Conservation (phyloP, 2,888 invertebrate species). For the Stomorhina lunata region DNA sequence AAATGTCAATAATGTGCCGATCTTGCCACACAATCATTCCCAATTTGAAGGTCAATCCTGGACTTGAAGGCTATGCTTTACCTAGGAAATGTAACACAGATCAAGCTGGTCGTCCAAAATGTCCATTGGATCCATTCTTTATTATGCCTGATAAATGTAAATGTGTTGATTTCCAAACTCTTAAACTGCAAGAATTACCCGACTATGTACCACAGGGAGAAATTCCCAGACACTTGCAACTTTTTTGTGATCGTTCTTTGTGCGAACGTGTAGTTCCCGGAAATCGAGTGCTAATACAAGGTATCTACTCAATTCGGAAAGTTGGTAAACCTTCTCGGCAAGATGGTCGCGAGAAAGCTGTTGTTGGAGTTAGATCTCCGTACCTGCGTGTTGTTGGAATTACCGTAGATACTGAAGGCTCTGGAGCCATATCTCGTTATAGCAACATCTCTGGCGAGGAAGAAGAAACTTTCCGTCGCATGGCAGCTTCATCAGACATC, state of each 20-base stretch:
- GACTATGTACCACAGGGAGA: constrained; percentile 96
- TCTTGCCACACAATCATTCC: constrained; percentile 94
- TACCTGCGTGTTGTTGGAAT: constrained; percentile 97
- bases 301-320: constrained; percentile 98
- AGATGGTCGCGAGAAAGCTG: constrained; percentile 87
- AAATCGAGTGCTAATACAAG: constrained; percentile 94
- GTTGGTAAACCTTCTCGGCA: constrained; percentile 83
- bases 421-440: constrained; percentile 83
- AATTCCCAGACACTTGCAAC: constrained; percentile 96
- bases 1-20: constrained; percentile 96
- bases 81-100: constrained; percentile 98
- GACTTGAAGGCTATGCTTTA: constrained; percentile 96
- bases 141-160: constrained; percentile 98
- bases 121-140: constrained; percentile 98
- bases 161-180: constrained; percentile 98
- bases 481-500: constrained; percentile 91
- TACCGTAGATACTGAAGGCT: constrained; percentile 89
- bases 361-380: constrained; percentile 95
- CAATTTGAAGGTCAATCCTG: constrained; percentile 94
- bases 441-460: constrained; percentile 84
- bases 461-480: constrained; percentile 83
- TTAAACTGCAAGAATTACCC: constrained; percentile 98
- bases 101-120: constrained; percentile 94
- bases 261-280: constrained; percentile 98
- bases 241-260: constrained; percentile 94